phyloP scores from a whole-genome alignment of 2,113 vertebrate genomes.

The Formicarius rufipectus region DNA sequence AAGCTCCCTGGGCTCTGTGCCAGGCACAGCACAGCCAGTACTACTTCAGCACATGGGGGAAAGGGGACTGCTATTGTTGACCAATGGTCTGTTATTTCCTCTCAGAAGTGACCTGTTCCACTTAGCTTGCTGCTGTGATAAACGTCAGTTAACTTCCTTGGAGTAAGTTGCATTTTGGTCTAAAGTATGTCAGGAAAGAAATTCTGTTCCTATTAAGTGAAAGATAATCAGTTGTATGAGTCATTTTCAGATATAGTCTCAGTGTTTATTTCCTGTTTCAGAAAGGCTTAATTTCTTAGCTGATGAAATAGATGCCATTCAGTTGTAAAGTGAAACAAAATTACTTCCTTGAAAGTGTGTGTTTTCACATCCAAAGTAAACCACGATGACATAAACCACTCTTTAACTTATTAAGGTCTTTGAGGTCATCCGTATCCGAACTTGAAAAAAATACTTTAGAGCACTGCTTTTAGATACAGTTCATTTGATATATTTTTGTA shows the following conservation, averaged over 20 bases:
- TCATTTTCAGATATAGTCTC: not conserved
- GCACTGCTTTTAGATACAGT: rapidly evolving
- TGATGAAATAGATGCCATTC: not conserved
- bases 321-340: not conserved
- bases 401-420: not conserved
- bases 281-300: not conserved
- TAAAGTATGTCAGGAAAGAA: not conserved
- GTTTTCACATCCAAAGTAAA: not conserved
- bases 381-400: not conserved
- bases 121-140: not conserved
- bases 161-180: not conserved
- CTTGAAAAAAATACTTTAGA: not conserved
- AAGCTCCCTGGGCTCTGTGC: rapidly evolving
- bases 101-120: not conserved
- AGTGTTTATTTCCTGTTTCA: not conserved
- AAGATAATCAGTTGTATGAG: not conserved
- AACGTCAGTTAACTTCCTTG: not conserved
- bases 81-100: not conserved
- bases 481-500: not conserved
- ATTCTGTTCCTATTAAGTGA: not conserved
- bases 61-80: not conserved
- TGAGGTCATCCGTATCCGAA: not conserved
- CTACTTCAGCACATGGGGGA: rapidly evolving
- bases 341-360: not conserved
- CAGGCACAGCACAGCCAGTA: rapidly evolving